These are phyloP conservation scores for Paracentrotus lividus DNA, from an alignment of 53 echinoderm and acorn worm species.

Conservation along the genomic window DNA sequence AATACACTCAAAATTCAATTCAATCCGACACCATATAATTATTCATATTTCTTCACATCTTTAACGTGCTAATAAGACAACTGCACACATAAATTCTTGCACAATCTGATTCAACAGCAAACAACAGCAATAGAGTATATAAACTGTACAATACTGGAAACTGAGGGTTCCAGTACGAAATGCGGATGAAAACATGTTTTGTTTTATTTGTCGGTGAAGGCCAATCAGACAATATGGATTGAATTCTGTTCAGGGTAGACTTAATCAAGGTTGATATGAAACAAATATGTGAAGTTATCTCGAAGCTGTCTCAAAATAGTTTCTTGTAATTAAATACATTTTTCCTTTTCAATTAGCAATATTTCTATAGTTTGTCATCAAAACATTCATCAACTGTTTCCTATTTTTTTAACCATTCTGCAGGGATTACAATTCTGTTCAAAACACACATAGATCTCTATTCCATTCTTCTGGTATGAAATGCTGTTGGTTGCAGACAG, in stretches of 20 bases:
- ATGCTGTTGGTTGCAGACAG: background rate
- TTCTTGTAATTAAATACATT: too few relatives aligned
- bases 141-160: constrained; percentile 50
- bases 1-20: background rate
- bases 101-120: constrained; percentile 50
- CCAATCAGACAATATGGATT: background rate
- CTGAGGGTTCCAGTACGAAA: background rate
- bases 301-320: background rate
- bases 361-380: background rate
- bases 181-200: too few relatives aligned
- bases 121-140: constrained; percentile 2
- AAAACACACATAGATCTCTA: constrained; percentile 38
- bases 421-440: constrained; percentile 36
- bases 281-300: background rate
- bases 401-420: background rate
- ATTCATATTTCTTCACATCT: constrained; percentile 47
- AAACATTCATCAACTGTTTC: background rate
- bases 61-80: constrained; percentile 61
- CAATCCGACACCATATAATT: constrained; percentile 48
- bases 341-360: too few relatives aligned
- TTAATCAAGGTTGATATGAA: background rate
- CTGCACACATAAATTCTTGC: constrained; percentile 69
- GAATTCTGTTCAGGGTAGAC: background rate
- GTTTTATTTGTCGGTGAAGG: background rate
- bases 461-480: constrained; percentile 43